phyloP scores from a whole-genome alignment of 2,888 invertebrate genomes.

The Drosophila lutescens region DNA sequence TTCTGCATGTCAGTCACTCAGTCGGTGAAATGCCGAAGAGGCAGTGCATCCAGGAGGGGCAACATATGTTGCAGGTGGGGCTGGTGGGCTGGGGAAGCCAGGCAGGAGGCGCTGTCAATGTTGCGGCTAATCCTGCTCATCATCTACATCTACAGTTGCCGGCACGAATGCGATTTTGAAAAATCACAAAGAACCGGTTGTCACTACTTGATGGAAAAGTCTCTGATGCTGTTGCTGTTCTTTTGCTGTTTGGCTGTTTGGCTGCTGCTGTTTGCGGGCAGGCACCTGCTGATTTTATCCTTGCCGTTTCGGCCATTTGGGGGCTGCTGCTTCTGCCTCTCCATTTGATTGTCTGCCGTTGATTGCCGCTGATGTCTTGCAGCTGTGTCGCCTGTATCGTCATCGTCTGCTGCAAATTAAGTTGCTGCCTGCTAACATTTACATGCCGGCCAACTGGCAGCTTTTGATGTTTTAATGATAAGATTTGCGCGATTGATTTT shows the following conservation, averaged over 20 bases:
- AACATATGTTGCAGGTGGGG: not conserved
- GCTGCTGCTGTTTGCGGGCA: constrained; percentile 11
- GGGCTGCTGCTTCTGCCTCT: constrained; percentile 42
- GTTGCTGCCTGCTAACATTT: constrained; percentile 70
- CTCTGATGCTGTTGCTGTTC: constrained; percentile 21
- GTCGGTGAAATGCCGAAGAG: constrained; percentile 32
- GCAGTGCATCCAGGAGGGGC: constrained; percentile 6
- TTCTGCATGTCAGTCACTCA: constrained; percentile 70
- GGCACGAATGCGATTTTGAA: constrained; percentile 50
- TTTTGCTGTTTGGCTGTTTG: not conserved
- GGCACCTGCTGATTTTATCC: constrained; percentile 80
- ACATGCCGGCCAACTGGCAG: constrained; percentile 68
- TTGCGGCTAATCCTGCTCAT: constrained; percentile 75
- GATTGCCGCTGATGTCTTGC: constrained; percentile 76
- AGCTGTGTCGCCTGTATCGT: constrained; percentile 60
- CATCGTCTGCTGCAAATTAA: constrained; percentile 64
- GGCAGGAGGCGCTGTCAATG: constrained; percentile 62
- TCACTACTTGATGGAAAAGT: constrained; percentile 66
- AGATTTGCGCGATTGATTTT: constrained; percentile 77
- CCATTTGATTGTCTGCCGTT: constrained; percentile 75
- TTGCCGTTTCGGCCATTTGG: constrained; percentile 53
- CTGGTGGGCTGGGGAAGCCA: constrained; percentile 1
- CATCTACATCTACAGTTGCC: constrained; percentile 64
- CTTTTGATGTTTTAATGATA: constrained; percentile 79
- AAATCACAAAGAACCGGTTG: constrained; percentile 69